A percentile compares a stretch with the other conserved stretches of the same genome.
Conservation (phyloP, 2,888 invertebrate species). For the Pammene aurita region DNA sequence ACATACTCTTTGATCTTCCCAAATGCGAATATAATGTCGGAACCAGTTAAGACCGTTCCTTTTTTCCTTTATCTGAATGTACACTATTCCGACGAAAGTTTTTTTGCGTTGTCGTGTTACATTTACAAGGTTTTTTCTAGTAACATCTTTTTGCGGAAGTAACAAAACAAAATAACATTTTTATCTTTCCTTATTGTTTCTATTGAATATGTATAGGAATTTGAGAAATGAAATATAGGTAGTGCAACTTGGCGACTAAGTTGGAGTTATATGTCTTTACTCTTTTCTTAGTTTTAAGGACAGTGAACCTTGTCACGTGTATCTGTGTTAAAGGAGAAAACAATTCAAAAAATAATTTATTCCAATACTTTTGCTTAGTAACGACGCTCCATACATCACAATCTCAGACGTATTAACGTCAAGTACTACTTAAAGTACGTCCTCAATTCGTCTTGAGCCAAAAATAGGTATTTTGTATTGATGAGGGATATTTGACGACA, state of each 20-base stretch:
- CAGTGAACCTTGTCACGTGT: no score
- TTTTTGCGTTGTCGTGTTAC: slow-evolving; percentile 54
- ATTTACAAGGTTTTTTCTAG: slow-evolving; percentile 62
- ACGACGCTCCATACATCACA: slow-evolving; percentile 68
- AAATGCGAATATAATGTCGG: slow-evolving; percentile 81
- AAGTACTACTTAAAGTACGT: slow-evolving; percentile 66
- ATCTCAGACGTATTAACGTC: slow-evolving; percentile 74
- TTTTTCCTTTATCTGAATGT: slow-evolving; percentile 67
- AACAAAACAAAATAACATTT: slow-evolving; percentile 68
- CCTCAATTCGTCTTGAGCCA: slow-evolving; percentile 68
- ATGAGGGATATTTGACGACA: slow-evolving; percentile 78
- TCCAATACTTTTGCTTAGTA: slow-evolving; percentile 62
- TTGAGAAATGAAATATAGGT: slow-evolving; percentile 62
- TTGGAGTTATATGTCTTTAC: slow-evolving; percentile 51
- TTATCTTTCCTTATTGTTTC: slow-evolving; percentile 63
- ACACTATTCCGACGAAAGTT: slow-evolving; percentile 60
- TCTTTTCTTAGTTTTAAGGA: slow-evolving; percentile 40
- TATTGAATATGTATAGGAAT: slow-evolving; percentile 65
- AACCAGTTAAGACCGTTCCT: slow-evolving; percentile 72
- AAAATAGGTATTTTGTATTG: slow-evolving; percentile 73
- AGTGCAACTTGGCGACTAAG: slow-evolving; percentile 52
- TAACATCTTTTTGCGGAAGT: slow-evolving; percentile 59
- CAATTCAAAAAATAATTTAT: slow-evolving; percentile 63
- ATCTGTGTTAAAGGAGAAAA: slow-evolving; percentile 38
- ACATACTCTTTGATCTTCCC: slow-evolving; percentile 81